phyloP scores from a whole-genome alignment of 2,797 vertebrate genomes.

The Falco columbarius region DNA sequence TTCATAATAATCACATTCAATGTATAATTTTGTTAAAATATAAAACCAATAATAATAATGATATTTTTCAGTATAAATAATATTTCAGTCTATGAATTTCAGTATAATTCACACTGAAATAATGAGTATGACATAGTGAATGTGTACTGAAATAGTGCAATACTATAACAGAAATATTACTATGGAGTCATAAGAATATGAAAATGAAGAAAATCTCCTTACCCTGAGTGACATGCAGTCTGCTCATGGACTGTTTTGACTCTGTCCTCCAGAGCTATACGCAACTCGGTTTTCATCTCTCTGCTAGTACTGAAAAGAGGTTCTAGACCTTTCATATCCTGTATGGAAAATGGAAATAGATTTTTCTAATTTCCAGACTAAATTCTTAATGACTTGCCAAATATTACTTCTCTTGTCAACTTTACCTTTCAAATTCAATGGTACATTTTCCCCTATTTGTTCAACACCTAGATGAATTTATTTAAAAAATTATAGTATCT shows the following conservation, averaged over 20 bases:
- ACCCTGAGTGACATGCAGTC: background rate
- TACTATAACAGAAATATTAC: background rate
- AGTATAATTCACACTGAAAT: background rate
- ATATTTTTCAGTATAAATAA: no score
- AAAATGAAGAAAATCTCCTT: background rate
- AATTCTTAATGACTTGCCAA: background rate
- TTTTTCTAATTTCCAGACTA: background rate
- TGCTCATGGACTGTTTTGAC: background rate
- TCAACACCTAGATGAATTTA: background rate
- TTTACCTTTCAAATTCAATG: background rate
- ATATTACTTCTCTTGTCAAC: background rate
- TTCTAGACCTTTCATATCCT: background rate
- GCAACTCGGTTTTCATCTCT: background rate
- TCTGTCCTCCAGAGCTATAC: background rate
- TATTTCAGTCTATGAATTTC: no score
- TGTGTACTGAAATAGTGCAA: background rate
- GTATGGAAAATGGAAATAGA: background rate
- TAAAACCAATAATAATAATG: background rate
- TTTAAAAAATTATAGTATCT: background rate
- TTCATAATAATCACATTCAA: background rate
- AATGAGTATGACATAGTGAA: background rate
- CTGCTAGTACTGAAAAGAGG: background rate
- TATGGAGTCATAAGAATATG: background rate
- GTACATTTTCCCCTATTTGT: accelerated
- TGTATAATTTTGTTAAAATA: background rate